Conservation (phyloP, 2,888 invertebrate genomes). For the Amphipyra berbera region DNA sequence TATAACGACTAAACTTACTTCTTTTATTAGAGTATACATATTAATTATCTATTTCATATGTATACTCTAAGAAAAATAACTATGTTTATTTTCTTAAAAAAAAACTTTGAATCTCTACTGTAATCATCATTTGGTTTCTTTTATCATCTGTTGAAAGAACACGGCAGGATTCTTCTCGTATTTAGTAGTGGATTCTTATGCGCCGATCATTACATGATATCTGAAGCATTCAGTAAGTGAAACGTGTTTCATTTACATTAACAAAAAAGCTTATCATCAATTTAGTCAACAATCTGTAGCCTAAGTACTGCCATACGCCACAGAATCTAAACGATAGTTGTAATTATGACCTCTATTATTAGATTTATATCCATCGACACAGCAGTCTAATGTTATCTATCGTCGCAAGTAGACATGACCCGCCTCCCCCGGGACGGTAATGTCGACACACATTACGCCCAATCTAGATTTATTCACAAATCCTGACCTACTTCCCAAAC, state of each 20-base stretch:
- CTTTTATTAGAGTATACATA: too few relatives aligned
- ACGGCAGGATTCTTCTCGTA: too few relatives aligned
- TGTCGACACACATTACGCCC: conserved; percentile 75
- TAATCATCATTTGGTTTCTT: too few relatives aligned
- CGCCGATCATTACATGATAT: too few relatives aligned
- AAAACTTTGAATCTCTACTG: too few relatives aligned
- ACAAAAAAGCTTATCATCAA: background rate
- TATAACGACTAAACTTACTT: too few relatives aligned
- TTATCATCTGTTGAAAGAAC: too few relatives aligned
- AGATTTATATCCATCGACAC: conserved; percentile 53
- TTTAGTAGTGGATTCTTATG: too few relatives aligned
- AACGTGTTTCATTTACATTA: background rate
- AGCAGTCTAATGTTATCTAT: conserved; percentile 55
- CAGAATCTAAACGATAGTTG: conserved; percentile 18
- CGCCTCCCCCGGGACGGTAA: conserved; percentile 61
- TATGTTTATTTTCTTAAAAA: too few relatives aligned
- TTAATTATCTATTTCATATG: too few relatives aligned
- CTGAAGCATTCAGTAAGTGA: too few relatives aligned
- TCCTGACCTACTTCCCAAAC: conserved; percentile 74
- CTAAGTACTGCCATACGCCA: background rate
- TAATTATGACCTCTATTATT: conserved; percentile 40
- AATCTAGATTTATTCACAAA: conserved; percentile 78
- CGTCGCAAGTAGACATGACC: conserved; percentile 41
- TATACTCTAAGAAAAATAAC: too few relatives aligned
- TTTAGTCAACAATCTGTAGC: background rate